Conservation (phyloP, 1,140 invertebrate species). For the Lepidurus arcticus region DNA sequence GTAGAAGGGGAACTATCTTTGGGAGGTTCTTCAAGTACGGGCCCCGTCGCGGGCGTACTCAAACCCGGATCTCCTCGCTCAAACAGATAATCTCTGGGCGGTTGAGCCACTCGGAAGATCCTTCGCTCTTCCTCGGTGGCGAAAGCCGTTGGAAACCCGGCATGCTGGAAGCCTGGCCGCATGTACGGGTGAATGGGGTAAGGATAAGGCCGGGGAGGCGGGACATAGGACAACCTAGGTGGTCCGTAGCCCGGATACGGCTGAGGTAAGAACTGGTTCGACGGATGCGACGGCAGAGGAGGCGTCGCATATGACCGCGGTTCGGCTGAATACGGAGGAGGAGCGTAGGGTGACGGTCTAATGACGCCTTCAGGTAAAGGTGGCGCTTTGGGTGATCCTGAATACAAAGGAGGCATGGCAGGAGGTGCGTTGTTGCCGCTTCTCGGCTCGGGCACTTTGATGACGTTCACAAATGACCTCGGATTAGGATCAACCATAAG, state of each 20-base stretch:
- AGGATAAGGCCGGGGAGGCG: conserved; percentile 26
- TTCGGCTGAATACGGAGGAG: conserved; percentile 26
- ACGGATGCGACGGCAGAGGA: conserved; percentile 3
- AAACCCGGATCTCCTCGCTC: conserved; percentile 14
- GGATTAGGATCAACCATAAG: not conserved
- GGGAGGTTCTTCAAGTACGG: conserved; percentile 24
- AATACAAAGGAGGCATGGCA: not conserved
- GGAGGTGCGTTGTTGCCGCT: not conserved
- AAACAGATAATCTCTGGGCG: conserved; percentile 1
- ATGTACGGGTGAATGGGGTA: conserved; percentile 22
- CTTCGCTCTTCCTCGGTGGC: conserved; percentile 33
- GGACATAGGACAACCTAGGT: conserved; percentile 16
- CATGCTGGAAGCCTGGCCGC: conserved; percentile 30
- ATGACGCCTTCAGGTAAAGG: conserved; percentile 4
- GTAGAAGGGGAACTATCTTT: conserved; percentile 24
- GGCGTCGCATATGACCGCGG: conserved; percentile 23
- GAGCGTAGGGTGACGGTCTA: conserved; percentile 13
- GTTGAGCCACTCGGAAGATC: conserved; percentile 32
- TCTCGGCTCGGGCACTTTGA: not conserved
- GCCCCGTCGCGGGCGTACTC: not conserved
- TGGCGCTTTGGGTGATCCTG: not conserved
- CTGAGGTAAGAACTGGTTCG: conserved; percentile 19
- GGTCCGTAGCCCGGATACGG: conserved; percentile 24
- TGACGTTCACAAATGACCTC: not conserved
- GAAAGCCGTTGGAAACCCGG: conserved; percentile 31